Evolutionary conservation across 1,140 invertebrate genomes (phyloP), one percentile per base, ranked within the genome.

Genomic region (Neodiprion pinetum): DNA sequence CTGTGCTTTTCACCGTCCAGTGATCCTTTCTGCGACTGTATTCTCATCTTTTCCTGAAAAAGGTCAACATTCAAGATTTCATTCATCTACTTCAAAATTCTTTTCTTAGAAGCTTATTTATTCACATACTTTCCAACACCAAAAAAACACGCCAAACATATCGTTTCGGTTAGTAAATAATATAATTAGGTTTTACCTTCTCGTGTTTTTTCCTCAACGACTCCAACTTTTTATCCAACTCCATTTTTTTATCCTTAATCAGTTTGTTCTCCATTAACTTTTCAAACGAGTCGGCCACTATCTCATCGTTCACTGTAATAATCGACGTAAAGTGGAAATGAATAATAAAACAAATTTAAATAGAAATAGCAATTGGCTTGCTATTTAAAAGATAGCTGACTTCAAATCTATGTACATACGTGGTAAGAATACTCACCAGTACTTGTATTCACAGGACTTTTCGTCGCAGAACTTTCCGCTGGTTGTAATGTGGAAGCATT

Each of bases 161-260:
- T 53, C 9, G 70, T 73, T 9, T 50, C 48, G 71, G 47, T 65
- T 12, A 66, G 65, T 53, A 65, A 28, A 23, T 50, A 74, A 70
- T 48, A 28, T 17, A 5, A 67, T 74, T 67, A 9, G 17, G 50
- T 1, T 76, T 77, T 80, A 92, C 91, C 88, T 97, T 97, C 74
- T 97, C 96, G 80, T 96, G 93, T 82, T 97, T 98, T 82, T 96
- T 95, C 67, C 92, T 90, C 67, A 98, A 82, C 61, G 91, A 90
- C 76, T 97, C 95, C 67, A 98, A 85, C 83, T 98, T 97, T 82
- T 97, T 96, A 53, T 97, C 95, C 21, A 97, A 85, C 84, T 98
- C 96, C 1, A 91, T 78, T 17, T 93, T 92, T 79, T 96, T 96
- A 79, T 98, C 96, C 48, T 91, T 92, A 5, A 97, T 95, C 40